Conservation (phyloP, 2,888 invertebrate genomes). For the Eupelmus urozonus region DNA sequence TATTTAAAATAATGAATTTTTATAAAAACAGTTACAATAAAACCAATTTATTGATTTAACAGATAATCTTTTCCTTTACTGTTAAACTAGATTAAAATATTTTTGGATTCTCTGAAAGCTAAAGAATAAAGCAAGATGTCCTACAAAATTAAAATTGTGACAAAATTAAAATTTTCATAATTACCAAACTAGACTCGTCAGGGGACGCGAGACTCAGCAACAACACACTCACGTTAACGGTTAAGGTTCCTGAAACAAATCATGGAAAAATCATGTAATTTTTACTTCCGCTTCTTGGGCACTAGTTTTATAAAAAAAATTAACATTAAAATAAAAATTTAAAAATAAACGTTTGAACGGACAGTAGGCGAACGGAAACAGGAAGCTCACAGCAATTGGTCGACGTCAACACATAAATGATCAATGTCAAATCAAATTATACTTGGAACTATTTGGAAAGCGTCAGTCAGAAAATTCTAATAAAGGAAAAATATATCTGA, state of each 20-base stretch:
- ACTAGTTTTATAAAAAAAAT: slow-evolving; percentile 13
- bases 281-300: background rate
- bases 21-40: too few relatives aligned
- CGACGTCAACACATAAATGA: slow-evolving; percentile 46
- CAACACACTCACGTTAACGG: slow-evolving; percentile 95
- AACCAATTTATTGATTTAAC: too few relatives aligned
- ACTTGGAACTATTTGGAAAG: background rate
- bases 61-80: too few relatives aligned
- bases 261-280: slow-evolving; percentile 11
- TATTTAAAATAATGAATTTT: too few relatives aligned
- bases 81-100: too few relatives aligned
- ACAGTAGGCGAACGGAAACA: slow-evolving; percentile 34
- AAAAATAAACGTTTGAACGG: slow-evolving; percentile 9
- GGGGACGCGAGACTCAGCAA: slow-evolving; percentile 96
- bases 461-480: slow-evolving; percentile 8
- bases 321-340: slow-evolving; percentile 8
- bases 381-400: slow-evolving; percentile 39
- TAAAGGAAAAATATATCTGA: background rate
- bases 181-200: slow-evolving; percentile 97
- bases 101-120: too few relatives aligned
- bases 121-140: too few relatives aligned
- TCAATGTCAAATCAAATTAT: slow-evolving; percentile 7
- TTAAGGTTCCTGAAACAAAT: slow-evolving; percentile 89
- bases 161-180: slow-evolving; percentile 76
- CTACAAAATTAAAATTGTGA: too few relatives aligned